Base-by-base conservation (phyloP, 2,888 invertebrate genomes). In the Drosophila quinaria region DNA sequence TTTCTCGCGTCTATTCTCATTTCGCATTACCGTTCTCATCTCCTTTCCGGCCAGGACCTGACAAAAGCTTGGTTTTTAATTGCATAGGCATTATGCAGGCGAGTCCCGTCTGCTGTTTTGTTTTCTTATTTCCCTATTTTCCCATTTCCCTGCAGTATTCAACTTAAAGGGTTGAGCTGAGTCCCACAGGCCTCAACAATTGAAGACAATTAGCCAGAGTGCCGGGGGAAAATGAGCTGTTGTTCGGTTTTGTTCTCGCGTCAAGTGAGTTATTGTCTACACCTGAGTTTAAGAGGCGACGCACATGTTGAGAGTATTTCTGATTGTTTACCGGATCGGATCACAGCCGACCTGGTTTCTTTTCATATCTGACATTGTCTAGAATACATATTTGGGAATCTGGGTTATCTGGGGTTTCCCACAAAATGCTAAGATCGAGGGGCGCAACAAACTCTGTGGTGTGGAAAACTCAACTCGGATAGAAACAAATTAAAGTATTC, bases 131-230 rank as follows among this genome's bases (percentile, higher is more conserved):
- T 52, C 50, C 33, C 35, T 33, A 19, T n/a, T 50, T 50, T 19
- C 33, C 60, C 11, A 55, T 54, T 56, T 44, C 66, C 55, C 64
- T 15, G 70, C 60, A 33, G 56, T 54, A 33, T 65, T 64, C 31
- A 46, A 52, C 3, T 44, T 4, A 75, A 74, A 69, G 51, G 64
- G 74, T 56, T 51, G 50, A 66, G 35, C 33, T 39, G 39, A 10
- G n/a, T 22, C 25, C 46, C 10, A 22, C 39, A 64, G 58, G 64
- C 67, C 71, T 55, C 60, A 66, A 75, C 78, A 80, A 79, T 82
- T 82, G 65, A 72, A 81, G 81, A 84, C 83, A 84, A 84, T 85
- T 84, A 84, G 83, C 69, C 74, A 81, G 71, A 85, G 86, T 81
- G 86, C 66, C 68, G 41, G 59, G 56, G 49, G 47, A 29, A 82